phyloP scores from a whole-genome alignment of 2,797 vertebrate genomes.

The Acanthopagrus latus region DNA sequence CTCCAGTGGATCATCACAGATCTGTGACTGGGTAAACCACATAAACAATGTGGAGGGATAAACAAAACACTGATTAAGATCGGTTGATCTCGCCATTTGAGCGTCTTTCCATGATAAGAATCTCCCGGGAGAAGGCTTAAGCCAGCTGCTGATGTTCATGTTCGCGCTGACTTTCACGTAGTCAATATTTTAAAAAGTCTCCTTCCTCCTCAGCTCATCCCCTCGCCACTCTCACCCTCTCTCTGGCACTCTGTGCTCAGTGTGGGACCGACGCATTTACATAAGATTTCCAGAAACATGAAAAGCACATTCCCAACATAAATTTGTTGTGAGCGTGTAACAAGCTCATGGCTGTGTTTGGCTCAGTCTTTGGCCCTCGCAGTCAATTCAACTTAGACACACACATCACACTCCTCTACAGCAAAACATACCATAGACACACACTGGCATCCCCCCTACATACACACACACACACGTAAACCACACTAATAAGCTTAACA shows the following conservation, averaged over 20 bases:
- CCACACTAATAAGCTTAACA: conserved; percentile 1
- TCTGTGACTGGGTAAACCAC: conserved; percentile 48
- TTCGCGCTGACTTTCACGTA: conserved; percentile 37
- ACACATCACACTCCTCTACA: conserved; percentile 22
- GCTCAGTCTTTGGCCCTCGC: conserved; percentile 39
- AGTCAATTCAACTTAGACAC: conserved; percentile 40
- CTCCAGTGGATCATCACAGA: conserved; percentile 45
- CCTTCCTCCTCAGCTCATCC: conserved; percentile 18
- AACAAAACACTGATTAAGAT: conserved; percentile 64
- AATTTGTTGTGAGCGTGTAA: conserved; percentile 66
- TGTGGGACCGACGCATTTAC: conserved; percentile 51
- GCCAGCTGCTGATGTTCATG: conserved; percentile 3
- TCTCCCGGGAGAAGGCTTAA: conserved; percentile 34
- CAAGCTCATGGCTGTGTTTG: conserved; percentile 58
- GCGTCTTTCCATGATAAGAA: conserved; percentile 41
- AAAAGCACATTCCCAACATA: conserved; percentile 58
- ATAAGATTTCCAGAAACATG: conserved; percentile 55
- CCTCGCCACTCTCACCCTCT: conserved; percentile 3
- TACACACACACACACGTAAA: background rate
- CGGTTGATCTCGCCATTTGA: conserved; percentile 28
- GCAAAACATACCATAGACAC: conserved; percentile 11
- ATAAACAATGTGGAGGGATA: conserved; percentile 48
- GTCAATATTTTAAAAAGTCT: conserved; percentile 33
- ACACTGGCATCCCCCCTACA: background rate
- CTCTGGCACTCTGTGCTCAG: conserved; percentile 28